Conservation (phyloP, 2,888 invertebrate species). For the Acanthococcus lagerstroemiae region DNA sequence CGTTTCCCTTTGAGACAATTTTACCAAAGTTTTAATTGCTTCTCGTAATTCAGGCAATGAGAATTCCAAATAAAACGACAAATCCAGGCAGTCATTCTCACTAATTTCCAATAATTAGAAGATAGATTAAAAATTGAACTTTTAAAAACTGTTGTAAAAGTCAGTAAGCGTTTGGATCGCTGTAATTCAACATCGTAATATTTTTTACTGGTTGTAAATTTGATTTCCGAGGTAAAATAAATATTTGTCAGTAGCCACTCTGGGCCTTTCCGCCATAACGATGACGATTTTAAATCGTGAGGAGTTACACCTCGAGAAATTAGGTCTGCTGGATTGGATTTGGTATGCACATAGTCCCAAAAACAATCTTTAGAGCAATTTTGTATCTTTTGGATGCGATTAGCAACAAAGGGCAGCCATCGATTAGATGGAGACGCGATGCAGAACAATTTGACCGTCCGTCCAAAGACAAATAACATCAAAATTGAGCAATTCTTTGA, state of each 20-base stretch:
- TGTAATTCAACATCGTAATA: too few species aligned
- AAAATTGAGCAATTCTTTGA: slow-evolving; percentile 5
- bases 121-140: neutral
- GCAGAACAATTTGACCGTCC: slow-evolving; percentile 37
- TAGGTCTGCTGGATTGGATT: slow-evolving; percentile 16
- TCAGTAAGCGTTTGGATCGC: too few species aligned
- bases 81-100: neutral
- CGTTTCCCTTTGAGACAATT: neutral
- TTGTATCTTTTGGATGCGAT: slow-evolving; percentile 36
- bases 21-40: neutral
- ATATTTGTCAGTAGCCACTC: neutral
- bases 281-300: neutral
- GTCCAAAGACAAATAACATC: slow-evolving; percentile 29
- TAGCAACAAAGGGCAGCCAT: slow-evolving; percentile 36
- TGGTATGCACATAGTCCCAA: slow-evolving; percentile 14
- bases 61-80: neutral
- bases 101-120: neutral
- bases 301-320: slow-evolving; percentile 10
- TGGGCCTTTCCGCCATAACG: neutral
- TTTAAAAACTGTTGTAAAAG: too few species aligned
- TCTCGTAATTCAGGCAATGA: neutral
- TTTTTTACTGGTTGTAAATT: too few species aligned
- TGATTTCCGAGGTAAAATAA: too few species aligned
- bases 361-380: slow-evolving; percentile 15
- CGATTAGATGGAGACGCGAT: slow-evolving; percentile 32